phyloP scores from a whole-genome alignment of 1,140 invertebrate species.

The Arctopsyche grandis region DNA sequence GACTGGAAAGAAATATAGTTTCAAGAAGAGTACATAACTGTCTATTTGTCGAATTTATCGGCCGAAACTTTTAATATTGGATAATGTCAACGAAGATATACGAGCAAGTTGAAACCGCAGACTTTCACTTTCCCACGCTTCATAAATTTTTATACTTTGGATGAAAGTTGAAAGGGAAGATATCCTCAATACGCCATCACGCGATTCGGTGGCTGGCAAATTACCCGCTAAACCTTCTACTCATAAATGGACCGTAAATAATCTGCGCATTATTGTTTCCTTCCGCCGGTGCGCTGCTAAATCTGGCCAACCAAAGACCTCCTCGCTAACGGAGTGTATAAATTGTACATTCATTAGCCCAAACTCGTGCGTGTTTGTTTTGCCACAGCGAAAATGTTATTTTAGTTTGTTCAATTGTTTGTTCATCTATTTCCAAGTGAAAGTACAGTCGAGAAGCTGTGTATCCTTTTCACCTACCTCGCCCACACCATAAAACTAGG shows the following conservation, averaged over 20 bases:
- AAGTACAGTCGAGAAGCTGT: too few relatives aligned
- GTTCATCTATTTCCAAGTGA: too few relatives aligned
- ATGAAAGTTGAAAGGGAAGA: background rate
- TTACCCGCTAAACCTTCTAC: slow-evolving; percentile 20
- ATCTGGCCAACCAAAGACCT: background rate
- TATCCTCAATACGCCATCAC: background rate
- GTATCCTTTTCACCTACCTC: too few relatives aligned
- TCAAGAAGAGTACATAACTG: too few relatives aligned
- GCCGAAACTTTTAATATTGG: background rate
- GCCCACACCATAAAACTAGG: too few relatives aligned
- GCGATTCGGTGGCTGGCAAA: background rate
- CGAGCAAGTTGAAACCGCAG: background rate
- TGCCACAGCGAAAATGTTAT: too few relatives aligned
- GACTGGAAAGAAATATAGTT: too few relatives aligned
- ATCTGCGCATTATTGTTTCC: slow-evolving; percentile 47
- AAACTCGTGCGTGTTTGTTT: too few relatives aligned
- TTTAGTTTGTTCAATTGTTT: too few relatives aligned
- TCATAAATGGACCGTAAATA: slow-evolving; percentile 44
- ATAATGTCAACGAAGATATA: background rate
- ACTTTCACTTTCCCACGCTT: background rate
- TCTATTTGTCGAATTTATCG: background rate
- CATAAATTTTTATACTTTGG: slow-evolving; percentile 14
- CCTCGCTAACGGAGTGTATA: background rate
- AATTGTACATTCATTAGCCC: slow-evolving; percentile 2
- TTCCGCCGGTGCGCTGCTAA: slow-evolving; percentile 28